Conservation (phyloP, 2,797 vertebrate genomes). For the Coreius guichenoti region DNA sequence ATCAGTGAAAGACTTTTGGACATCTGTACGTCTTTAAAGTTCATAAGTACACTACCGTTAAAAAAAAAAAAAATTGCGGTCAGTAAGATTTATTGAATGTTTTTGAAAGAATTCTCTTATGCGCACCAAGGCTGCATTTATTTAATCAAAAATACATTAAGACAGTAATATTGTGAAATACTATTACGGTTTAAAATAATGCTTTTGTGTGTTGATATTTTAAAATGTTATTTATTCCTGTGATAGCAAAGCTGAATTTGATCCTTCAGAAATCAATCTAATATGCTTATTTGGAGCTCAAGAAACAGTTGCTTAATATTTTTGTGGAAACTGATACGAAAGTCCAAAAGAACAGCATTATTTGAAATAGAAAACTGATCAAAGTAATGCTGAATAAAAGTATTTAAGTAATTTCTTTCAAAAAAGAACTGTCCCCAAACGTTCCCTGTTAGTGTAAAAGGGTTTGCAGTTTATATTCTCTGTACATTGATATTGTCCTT, state of each 20-base stretch:
- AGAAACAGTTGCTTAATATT: neutral
- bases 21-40: neutral
- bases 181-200: neutral
- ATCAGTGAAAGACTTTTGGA: neutral
- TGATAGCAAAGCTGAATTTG: neutral
- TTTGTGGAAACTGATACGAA: neutral
- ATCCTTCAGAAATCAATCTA: neutral
- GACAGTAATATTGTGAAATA: neutral
- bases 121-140: too few relatives aligned
- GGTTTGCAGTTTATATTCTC: constrained; percentile 11
- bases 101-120: too few relatives aligned
- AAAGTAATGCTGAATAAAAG: neutral
- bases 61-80: neutral
- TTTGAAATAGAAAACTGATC: neutral
- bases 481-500: neutral
- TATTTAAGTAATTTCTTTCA: neutral
- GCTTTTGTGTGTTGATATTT: neutral
- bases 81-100: neutral
- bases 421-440: neutral
- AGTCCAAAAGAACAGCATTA: neutral
- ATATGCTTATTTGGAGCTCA: neutral
- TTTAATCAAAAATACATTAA: neutral
- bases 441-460: neutral
- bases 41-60: neutral
- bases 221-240: neutral